Evolutionary conservation across 1,140 invertebrate genomes (phyloP).

Genomic region (Tribolium madens): DNA sequence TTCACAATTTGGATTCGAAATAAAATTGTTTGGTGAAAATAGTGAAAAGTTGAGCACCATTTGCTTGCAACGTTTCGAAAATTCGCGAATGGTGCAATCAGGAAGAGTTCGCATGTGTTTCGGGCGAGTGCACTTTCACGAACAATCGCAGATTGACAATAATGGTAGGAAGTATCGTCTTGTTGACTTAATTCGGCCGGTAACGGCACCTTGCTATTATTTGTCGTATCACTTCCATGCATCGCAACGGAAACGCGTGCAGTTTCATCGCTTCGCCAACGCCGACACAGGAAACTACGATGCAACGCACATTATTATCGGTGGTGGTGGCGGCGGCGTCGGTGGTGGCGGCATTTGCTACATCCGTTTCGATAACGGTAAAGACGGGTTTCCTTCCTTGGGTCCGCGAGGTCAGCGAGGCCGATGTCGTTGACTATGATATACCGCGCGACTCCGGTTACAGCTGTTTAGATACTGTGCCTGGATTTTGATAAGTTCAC

Average conservation of each 20-base stretch:
- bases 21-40: too few species aligned
- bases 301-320: slow-evolving; percentile 8
- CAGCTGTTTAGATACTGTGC: slow-evolving; percentile 13
- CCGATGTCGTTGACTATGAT: slow-evolving; percentile 50
- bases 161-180: slow-evolving; percentile 26
- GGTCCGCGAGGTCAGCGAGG: slow-evolving; percentile 49
- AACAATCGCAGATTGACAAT: slow-evolving; percentile 22
- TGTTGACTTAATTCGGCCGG: background rate
- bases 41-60: too few species aligned
- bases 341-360: background rate
- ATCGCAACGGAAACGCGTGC: slow-evolving; percentile 14
- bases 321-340: background rate
- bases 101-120: background rate
- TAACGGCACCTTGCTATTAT: slow-evolving; percentile 12
- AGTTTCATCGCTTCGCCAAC: background rate
- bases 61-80: too few species aligned
- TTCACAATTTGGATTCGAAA: too few species aligned
- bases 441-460: slow-evolving; percentile 24
- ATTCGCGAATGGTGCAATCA: too few species aligned
- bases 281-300: background rate
- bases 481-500: slow-evolving; percentile 20
- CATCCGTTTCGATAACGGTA: slow-evolving; percentile 54
- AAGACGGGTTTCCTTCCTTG: slow-evolving; percentile 54
- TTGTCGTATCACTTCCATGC: slow-evolving; percentile 11
- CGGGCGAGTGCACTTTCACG: background rate